Conservation (phyloP, 2,113 vertebrate genomes). For the Siphamia tubifer region DNA sequence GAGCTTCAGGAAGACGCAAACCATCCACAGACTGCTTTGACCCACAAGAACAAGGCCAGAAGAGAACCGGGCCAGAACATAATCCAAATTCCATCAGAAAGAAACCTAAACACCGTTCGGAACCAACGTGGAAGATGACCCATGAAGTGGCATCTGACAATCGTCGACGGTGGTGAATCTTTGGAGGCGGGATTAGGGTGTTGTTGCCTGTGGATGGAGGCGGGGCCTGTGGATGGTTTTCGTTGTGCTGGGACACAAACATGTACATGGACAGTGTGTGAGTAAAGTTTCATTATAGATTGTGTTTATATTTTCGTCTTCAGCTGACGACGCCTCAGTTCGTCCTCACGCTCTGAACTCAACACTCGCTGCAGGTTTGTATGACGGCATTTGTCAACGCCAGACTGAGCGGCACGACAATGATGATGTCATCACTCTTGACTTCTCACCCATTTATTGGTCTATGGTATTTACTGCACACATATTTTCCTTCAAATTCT, state of each 20-base stretch:
- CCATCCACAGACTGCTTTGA: constrained; percentile 28
- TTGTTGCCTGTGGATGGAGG: no score
- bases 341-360: neutral
- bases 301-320: no score
- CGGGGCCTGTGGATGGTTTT: constrained; percentile 23
- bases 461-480: neutral
- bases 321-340: constrained; percentile 22
- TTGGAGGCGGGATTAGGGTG: no score
- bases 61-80: no score
- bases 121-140: no score
- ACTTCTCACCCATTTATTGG: neutral
- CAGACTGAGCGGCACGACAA: neutral
- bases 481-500: no score
- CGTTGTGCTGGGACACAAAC: constrained; percentile 32
- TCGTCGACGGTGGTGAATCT: constrained; percentile 16
- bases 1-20: constrained; percentile 63
- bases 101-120: no score
- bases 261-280: constrained; percentile 21
- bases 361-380: constrained; percentile 10
- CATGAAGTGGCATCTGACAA: neutral
- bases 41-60: neutral
- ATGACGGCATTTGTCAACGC: no score
- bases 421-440: neutral
- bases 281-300: no score
- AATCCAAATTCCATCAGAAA: no score